Evolutionary conservation across 2,797 vertebrate genomes (phyloP), one percentile per base, ranked within the genome.

Genomic region (Tadarida brasiliensis): DNA sequence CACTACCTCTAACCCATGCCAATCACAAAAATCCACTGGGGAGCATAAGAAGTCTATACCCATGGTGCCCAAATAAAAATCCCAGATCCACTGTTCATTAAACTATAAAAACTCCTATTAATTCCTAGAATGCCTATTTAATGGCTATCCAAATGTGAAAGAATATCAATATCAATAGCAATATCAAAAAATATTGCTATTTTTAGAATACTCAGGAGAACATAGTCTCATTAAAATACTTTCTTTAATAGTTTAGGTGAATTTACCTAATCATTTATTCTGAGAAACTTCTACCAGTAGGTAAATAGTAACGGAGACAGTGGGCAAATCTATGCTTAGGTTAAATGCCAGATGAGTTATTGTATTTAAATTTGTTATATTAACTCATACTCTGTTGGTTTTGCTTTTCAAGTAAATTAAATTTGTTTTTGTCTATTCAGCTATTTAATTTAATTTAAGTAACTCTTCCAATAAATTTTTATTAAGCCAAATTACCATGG

Each of bases 381-480:
- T 68, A 68, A 68, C 20, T 68, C 22, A 68, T 68, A 68, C 33
- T 68, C n/a, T 83, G 33, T 26, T 63, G 3, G 5, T 89, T 93
- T 95, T 35, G 4, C 0, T 59, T 89, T 85, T 68, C 54, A 71
- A 96, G 65, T 56, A 61, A 83, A 68, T 71, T 33, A 51, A 61
- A 51, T 65, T 76, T 74, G n/a, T 44, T 44, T 78, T 10, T 63
- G 8, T 47, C 93, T 67, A 54, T 91, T 73, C 3, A 67, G 47
- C 84, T 92, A 87, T 56, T 82, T 93, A 51, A 80, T 24, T 81
- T 77, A 93, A 85, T 68, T 84, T 5, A 90, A 70, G 26, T 73
- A 61, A 88, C 88, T 88, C 35, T 63, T 0, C 70, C 26, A 84
- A 54, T 76, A 88, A 82, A 30, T 56, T 76, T n/a, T 87, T 83